A percentile compares a stretch with the other conserved stretches of the same genome.
phyloP scores from a whole-genome alignment of 2,113 vertebrate species.

The Ctenodactylus gundi region DNA sequence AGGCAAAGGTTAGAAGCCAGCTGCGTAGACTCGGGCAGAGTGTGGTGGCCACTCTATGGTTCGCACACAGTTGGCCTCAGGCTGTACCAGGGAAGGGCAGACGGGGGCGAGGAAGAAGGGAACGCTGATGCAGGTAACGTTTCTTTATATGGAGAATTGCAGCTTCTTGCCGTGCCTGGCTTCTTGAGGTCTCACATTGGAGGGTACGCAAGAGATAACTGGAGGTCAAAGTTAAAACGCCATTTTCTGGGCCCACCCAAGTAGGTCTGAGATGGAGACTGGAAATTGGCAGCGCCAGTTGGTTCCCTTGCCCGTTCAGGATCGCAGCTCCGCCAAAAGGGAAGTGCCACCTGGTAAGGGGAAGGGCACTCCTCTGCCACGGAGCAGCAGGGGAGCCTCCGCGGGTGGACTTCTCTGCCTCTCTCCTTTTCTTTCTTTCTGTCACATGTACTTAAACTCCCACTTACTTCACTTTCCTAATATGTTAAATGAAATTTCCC shows the following conservation, averaged over 20 bases:
- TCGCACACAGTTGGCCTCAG: background rate
- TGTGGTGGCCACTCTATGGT: background rate
- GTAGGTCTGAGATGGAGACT: background rate
- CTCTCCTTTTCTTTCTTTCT: background rate
- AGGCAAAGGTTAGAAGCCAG: background rate
- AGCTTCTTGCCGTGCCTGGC: background rate
- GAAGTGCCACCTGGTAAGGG: background rate
- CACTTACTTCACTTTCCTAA: background rate
- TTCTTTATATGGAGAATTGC: background rate
- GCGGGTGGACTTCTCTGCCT: background rate
- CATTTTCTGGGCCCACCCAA: background rate
- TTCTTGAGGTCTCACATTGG: background rate
- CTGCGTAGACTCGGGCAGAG: background rate
- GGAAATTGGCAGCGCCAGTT: too few relatives aligned
- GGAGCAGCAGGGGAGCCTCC: background rate
- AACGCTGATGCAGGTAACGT: background rate
- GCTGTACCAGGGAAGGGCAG: background rate
- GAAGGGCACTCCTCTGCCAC: background rate
- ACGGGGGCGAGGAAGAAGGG: background rate
- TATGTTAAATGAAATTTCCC: background rate
- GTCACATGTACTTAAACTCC: background rate
- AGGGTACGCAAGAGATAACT: background rate
- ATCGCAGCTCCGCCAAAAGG: background rate
- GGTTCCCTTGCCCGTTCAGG: too few relatives aligned
- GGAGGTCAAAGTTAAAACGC: background rate